These are phyloP conservation scores for Arizona elegans DNA, from an alignment of 2,113 vertebrate genomes.

Conservation along the genomic window DNA sequence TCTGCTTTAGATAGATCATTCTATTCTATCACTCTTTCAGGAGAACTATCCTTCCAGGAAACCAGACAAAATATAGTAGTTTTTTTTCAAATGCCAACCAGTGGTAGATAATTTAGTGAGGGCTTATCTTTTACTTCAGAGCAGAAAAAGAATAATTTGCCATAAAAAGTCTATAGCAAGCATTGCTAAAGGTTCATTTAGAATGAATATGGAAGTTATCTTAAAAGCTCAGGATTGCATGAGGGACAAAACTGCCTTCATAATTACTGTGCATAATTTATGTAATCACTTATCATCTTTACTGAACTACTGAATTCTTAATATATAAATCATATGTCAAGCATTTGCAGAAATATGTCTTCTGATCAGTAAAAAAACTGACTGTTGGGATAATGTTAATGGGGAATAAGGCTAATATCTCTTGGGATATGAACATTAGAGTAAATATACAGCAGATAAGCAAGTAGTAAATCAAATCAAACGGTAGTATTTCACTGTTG, in stretches of 20 bases:
- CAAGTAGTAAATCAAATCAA: not conserved
- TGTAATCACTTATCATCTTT: not conserved
- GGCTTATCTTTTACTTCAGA: not conserved
- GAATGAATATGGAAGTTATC: not conserved
- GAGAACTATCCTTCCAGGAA: not conserved
- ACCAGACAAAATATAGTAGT: not conserved
- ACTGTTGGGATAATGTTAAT: rapidly evolving
- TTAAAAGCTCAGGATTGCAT: not conserved
- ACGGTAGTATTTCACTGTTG: not conserved
- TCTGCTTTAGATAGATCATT: not conserved
- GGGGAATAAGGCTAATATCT: not conserved
- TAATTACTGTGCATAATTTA: not conserved
- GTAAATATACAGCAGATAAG: not conserved
- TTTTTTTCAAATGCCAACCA: not conserved
- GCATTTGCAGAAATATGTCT: not conserved
- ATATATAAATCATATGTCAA: rapidly evolving
- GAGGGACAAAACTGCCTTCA: not conserved
- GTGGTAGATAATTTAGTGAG: not conserved
- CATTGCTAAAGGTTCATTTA: not conserved
- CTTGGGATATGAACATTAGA: not conserved
- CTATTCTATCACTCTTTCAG: not conserved
- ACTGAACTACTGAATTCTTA: not conserved
- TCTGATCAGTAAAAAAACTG: not conserved
- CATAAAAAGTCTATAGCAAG: not conserved
- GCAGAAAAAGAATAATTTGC: not conserved